Base-by-base conservation (phyloP, 2,888 invertebrate genomes). In the Thera britannica region DNA sequence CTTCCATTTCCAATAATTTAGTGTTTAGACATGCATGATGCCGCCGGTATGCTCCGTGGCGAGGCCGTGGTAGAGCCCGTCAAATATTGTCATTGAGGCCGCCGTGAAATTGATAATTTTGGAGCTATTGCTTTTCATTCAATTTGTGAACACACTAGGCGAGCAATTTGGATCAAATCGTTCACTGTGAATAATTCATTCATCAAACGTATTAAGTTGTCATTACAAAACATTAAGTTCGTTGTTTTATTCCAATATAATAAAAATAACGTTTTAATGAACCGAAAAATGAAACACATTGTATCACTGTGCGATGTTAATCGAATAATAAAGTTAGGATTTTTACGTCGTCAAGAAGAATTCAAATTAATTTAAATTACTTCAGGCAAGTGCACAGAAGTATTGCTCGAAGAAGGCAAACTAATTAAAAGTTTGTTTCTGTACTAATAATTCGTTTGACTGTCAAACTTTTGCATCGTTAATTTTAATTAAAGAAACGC, bases 401-500 rank as follows among this genome's bases (percentile, higher is more conserved):
- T 92, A 90, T 90, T 83, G 88, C 84, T 84, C 82, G 88, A 87
- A 88, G 87, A 83, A 90, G 86, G 87, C 86, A 84, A 92, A 93
- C 92, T 92, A 92, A 93, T 93, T 93, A 93, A 92, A 93, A 93
- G 91, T 93, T 93, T 82, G 85, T 89, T 89, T 89, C 92, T 89
- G 89, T 93, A 91, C 90, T 90, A 93, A 93, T 93, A 93, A 93
- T 93, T 93, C 92, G 93, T 92, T 92, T 92, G 90, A 92, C 90
- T 93, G 92, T 92, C 91, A 90, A 91, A 93, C 89, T 93, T 93
- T 93, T 86, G 86, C 90, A 90, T 92, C 93, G 92, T 93, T 93
- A 93, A 93, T 93, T 93, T 93, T 93, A 93, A 93, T 93, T 93
- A 93, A 93, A 93, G 93, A 92, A 93, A 92, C 89, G 90, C 87